Evolutionary conservation across 1,140 invertebrate genomes (phyloP).

Genomic region (Bombus confusus): DNA sequence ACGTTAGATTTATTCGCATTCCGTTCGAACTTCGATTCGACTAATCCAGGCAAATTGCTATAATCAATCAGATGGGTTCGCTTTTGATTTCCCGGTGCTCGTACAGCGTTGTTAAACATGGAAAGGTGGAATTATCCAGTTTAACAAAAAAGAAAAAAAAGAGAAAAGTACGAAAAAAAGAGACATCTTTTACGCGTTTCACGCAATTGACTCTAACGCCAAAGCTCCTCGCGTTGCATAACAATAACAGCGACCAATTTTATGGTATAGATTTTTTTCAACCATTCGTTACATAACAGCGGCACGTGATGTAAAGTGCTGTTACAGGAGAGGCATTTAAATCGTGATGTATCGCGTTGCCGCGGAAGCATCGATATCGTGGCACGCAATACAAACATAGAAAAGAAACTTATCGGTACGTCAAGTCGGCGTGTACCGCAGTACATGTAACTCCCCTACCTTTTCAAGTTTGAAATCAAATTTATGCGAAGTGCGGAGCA

Average conservation of each 20-base stretch:
- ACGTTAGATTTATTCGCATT: constrained; percentile 9
- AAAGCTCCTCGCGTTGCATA: constrained; percentile 3
- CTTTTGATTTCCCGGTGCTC: too few species aligned
- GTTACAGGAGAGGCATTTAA: constrained; percentile 32
- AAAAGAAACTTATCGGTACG: neutral
- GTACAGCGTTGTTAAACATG: neutral
- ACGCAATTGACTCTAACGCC: neutral
- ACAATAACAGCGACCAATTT: constrained; percentile 43
- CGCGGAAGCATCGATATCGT: constrained; percentile 14
- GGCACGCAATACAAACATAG: neutral
- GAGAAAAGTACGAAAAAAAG: too few species aligned
- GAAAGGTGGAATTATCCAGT: neutral
- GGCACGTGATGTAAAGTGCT: constrained; percentile 35
- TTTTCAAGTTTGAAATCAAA: constrained; percentile 11
- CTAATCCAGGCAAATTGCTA: neutral
- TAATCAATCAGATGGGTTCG: neutral
- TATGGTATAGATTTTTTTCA: constrained; percentile 23
- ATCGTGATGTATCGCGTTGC: constrained; percentile 30
- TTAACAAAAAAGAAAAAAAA: neutral
- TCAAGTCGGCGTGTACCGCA: neutral
- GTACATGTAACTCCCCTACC: neutral
- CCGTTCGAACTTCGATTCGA: neutral
- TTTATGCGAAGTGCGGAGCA: neutral
- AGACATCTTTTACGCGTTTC: constrained; percentile 1
- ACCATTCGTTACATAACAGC: constrained; percentile 18